These are phyloP conservation scores for Carposina sasakii DNA, from an alignment of 1,140 invertebrate genomes.

Conservation along the genomic window DNA sequence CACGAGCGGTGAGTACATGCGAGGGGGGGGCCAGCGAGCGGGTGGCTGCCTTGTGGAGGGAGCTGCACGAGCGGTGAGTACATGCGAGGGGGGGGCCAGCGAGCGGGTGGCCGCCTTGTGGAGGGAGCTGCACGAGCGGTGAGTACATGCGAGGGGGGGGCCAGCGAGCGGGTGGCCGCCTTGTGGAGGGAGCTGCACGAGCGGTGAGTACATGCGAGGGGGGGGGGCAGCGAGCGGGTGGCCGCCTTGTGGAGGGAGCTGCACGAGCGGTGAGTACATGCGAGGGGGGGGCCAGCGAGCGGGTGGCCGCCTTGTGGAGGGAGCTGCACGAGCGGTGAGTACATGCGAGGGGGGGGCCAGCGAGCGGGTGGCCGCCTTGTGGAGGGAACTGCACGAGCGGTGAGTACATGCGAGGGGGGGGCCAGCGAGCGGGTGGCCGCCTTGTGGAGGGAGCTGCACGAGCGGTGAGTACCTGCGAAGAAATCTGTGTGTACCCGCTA, in stretches of 20 bases:
- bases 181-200: slow-evolving; percentile 61
- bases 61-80: slow-evolving; percentile 54
- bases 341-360: slow-evolving; percentile 55
- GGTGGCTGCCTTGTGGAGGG: slow-evolving; percentile 55
- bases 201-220: too few species aligned
- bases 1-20: slow-evolving; percentile 54
- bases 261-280: slow-evolving; percentile 54
- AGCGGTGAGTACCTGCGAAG: too few species aligned
- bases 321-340: slow-evolving; percentile 55
- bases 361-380: slow-evolving; percentile 54
- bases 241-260: slow-evolving; percentile 56
- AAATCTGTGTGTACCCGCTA: too few species aligned
- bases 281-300: slow-evolving; percentile 54
- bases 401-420: slow-evolving; percentile 49
- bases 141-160: slow-evolving; percentile 49
- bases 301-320: slow-evolving; percentile 55
- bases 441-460: slow-evolving; percentile 58
- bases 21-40: slow-evolving; percentile 56
- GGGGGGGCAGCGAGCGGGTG: slow-evolving; percentile 55
- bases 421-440: slow-evolving; percentile 56
- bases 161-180: slow-evolving; percentile 53
- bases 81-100: slow-evolving; percentile 54
- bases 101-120: slow-evolving; percentile 56
- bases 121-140: slow-evolving; percentile 59
- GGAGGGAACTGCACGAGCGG: slow-evolving; percentile 59